Conservation (phyloP, 2,888 invertebrate species). For the Patella pellucida region DNA sequence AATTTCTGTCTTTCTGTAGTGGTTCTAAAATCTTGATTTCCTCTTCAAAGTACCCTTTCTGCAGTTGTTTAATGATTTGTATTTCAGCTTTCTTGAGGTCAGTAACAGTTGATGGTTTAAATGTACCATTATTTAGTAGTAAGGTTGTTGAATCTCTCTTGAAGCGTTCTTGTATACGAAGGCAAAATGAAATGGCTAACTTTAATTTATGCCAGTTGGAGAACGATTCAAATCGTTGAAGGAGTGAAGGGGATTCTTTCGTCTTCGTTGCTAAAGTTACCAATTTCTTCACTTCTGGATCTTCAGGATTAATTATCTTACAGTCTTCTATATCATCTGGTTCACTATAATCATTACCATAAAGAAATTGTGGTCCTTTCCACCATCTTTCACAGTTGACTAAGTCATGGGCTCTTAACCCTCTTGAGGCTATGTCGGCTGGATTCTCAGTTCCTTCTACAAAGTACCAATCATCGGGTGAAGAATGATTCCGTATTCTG, state of each 20-base stretch:
- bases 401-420: conserved; percentile 3
- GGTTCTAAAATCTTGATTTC: not conserved
- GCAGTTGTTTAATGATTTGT: not conserved
- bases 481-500: not conserved
- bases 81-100: not conserved
- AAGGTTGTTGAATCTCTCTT: not conserved
- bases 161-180: not conserved
- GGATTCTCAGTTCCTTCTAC: not conserved
- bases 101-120: not conserved
- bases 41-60: not conserved
- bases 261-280: not conserved
- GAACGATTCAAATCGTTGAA: not conserved
- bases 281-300: not conserved
- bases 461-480: not conserved
- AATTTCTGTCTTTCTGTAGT: not conserved
- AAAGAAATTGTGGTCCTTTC: not conserved
- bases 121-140: not conserved
- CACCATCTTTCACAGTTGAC: not conserved
- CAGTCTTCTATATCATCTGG: not conserved
- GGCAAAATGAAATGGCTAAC: not conserved
- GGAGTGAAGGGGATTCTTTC: not conserved
- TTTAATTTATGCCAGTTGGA: not conserved
- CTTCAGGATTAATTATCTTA: not conserved
- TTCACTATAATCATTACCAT: not conserved
- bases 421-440: conserved; percentile 26